Evolutionary conservation across 2,113 vertebrate species (phyloP).

Genomic region (Phalacrocorax aristotelis): DNA sequence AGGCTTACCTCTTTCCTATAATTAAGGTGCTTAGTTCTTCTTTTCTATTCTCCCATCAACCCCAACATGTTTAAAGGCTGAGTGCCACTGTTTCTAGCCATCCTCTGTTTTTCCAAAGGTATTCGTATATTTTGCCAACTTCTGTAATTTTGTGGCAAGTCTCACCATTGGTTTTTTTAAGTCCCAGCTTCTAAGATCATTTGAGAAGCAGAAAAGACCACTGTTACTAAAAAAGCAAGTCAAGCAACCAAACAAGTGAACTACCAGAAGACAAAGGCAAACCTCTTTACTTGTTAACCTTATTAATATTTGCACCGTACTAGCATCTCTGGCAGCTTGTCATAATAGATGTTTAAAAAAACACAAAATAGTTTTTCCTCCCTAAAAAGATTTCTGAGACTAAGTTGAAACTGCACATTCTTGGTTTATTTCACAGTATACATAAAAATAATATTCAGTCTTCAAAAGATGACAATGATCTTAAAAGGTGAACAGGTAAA

Average conservation of each 20-base stretch:
- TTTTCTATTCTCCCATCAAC: background rate
- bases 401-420: background rate
- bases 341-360: background rate
- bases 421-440: background rate
- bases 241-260: background rate
- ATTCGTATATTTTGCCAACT: background rate
- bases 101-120: background rate
- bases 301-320: background rate
- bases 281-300: background rate
- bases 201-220: background rate
- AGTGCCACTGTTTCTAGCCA: background rate
- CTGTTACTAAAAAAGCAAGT: background rate
- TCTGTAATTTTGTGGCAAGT: background rate
- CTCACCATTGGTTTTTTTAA: background rate
- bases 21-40: background rate
- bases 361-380: background rate
- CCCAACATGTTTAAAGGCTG: background rate
- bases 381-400: background rate
- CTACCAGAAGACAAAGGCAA: background rate
- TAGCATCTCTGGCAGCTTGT: background rate
- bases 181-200: background rate
- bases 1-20: background rate
- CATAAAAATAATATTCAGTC: background rate
- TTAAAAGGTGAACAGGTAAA: background rate
- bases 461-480: background rate